Conservation (phyloP, 2,888 invertebrate species). For the Malthinus flaveolus region DNA sequence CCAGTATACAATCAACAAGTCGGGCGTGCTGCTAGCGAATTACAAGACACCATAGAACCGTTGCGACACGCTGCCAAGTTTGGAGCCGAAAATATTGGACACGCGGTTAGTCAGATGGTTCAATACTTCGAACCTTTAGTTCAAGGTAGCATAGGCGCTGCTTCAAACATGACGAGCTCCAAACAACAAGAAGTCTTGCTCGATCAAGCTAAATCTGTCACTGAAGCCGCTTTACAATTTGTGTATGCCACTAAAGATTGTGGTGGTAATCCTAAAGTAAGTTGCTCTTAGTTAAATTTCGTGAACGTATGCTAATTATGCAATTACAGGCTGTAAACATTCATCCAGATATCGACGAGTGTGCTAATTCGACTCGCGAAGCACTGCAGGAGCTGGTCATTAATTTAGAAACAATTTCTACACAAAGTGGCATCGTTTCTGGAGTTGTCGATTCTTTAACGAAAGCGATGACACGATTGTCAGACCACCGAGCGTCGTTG, state of each 20-base stretch:
- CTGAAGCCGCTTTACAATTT: conserved; percentile 88
- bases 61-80: conserved; percentile 82
- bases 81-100: conserved; percentile 93
- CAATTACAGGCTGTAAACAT: conserved; percentile 67
- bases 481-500: conserved; percentile 75
- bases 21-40: conserved; percentile 71
- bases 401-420: conserved; percentile 79
- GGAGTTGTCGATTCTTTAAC: conserved; percentile 88
- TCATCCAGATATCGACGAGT: conserved; percentile 84
- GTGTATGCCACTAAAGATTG: conserved; percentile 84
- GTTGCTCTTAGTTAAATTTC: conserved; percentile 8
- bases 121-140: conserved; percentile 87
- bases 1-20: conserved; percentile 59
- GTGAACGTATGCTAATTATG: background rate
- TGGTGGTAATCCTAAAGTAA: conserved; percentile 88
- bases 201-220: conserved; percentile 91
- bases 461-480: conserved; percentile 82
- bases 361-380: conserved; percentile 74
- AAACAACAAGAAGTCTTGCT: conserved; percentile 84
- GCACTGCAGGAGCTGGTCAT: conserved; percentile 80
- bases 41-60: conserved; percentile 83
- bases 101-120: conserved; percentile 76
- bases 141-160: conserved; percentile 80
- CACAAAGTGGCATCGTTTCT: conserved; percentile 87
- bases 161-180: conserved; percentile 86